Percentiles rank a stretch among this genome's conserved stretches.
These are phyloP conservation scores for Euzetes globulus DNA, from an alignment of 2,888 invertebrate genomes.

Conservation along the genomic window DNA sequence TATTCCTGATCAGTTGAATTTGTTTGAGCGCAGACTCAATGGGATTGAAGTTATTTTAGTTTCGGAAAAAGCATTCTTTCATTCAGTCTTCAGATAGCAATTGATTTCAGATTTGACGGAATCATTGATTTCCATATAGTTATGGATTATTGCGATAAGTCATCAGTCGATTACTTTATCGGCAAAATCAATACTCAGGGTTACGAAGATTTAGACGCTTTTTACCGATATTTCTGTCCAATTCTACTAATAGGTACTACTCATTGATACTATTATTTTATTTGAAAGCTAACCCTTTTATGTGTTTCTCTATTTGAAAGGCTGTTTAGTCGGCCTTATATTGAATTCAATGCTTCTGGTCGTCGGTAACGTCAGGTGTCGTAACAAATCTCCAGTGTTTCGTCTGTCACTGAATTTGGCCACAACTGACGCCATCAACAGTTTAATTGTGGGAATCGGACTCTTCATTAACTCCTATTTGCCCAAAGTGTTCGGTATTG, in stretches of 20 bases:
- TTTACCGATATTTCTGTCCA: not conserved
- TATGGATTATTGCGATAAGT: not conserved
- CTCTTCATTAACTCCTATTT: slow-evolving; percentile 54
- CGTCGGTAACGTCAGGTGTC: slow-evolving; percentile 23
- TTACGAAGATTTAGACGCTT: not conserved
- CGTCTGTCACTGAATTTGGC: slow-evolving; percentile 56
- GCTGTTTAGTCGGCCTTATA: slow-evolving; percentile 35
- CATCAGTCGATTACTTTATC: not conserved
- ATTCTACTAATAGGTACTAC: slow-evolving; percentile 1
- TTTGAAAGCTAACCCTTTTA: no score
- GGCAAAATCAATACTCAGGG: not conserved
- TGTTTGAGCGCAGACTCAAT: not conserved
- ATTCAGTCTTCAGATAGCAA: no score
- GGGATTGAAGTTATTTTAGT: not conserved
- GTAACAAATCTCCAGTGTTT: slow-evolving; percentile 49
- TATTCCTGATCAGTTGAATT: no score
- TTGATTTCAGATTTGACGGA: not conserved
- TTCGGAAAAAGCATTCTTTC: not conserved
- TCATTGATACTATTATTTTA: no score
- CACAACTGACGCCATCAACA: slow-evolving; percentile 55
- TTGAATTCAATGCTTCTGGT: slow-evolving; percentile 32
- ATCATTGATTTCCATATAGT: not conserved
- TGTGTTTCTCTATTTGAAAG: no score
- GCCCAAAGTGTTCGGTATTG: slow-evolving; percentile 46
- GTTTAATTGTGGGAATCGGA: slow-evolving; percentile 52